Conservation (phyloP, 2,888 invertebrate genomes). For the Tipula unca region DNA sequence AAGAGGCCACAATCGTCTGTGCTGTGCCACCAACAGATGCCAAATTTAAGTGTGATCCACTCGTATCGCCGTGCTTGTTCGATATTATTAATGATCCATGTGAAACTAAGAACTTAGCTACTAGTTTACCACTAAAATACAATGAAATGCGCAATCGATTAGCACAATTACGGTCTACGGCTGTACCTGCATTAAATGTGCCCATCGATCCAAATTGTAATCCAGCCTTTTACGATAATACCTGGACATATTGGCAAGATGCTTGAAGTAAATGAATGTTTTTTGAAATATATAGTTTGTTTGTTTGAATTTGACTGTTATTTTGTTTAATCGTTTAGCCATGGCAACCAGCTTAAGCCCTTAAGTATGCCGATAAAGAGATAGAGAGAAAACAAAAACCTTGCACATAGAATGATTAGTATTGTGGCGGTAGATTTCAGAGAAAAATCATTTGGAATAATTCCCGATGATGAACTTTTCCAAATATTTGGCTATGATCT, state of each 20-base stretch:
- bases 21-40: not conserved
- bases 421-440: no score
- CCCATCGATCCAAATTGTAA: conserved; percentile 43
- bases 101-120: conserved; percentile 39
- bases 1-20: conserved; percentile 31
- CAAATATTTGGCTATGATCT: no score
- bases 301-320: no score
- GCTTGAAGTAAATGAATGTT: conserved; percentile 1
- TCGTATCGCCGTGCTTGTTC: conserved; percentile 43
- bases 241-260: conserved; percentile 53
- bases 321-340: no score
- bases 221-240: conserved; percentile 46
- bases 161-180: conserved; percentile 29
- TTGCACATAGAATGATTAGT: no score
- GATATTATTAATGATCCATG: conserved; percentile 46
- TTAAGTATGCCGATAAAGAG: no score
- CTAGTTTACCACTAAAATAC: not conserved
- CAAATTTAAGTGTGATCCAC: conserved; percentile 31
- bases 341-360: no score
- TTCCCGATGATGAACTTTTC: no score
- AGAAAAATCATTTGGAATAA: no score
- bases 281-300: no score
- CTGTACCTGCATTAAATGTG: conserved; percentile 42
- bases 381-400: no score
- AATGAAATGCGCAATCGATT: not conserved